A percentile compares a stretch with the other conserved stretches of the same genome.
These are phyloP conservation scores for Clinocottus analis DNA, from an alignment of 2,113 vertebrate genomes.

Conservation along the genomic window DNA sequence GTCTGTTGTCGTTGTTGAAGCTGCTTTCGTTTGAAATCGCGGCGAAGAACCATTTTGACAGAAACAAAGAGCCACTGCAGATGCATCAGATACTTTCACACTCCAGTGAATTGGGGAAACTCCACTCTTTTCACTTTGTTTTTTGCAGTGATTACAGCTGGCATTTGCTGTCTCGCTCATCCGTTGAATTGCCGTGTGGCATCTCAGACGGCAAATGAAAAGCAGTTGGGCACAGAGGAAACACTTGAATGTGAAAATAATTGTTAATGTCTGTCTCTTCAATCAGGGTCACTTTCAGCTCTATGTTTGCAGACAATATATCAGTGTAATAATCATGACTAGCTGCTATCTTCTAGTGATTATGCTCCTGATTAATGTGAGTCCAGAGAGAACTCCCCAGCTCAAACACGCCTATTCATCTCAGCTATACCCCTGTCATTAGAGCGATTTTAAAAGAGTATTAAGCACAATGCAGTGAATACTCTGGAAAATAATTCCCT, in stretches of 20 bases:
- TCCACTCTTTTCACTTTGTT: constrained; percentile 55
- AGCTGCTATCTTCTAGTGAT: constrained; percentile 36
- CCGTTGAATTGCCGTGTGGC: constrained; percentile 56
- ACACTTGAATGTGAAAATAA: constrained; percentile 54
- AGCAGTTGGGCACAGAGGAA: constrained; percentile 55
- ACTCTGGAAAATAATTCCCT: constrained; percentile 51
- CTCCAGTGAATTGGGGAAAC: constrained; percentile 55
- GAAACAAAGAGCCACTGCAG: constrained; percentile 19
- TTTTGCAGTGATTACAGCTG: constrained; percentile 72
- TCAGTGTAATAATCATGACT: constrained; percentile 49
- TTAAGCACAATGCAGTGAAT: constrained; percentile 21
- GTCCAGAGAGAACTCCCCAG: constrained; percentile 25
- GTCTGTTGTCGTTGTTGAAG: not conserved
- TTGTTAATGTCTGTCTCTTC: constrained; percentile 37
- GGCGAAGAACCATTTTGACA: constrained; percentile 6
- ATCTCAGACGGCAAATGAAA: constrained; percentile 66
- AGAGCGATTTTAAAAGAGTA: constrained; percentile 6
- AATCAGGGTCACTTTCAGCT: constrained; percentile 36
- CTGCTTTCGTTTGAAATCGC: not conserved
- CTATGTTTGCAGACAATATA: constrained; percentile 43
- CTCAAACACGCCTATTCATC: constrained; percentile 38
- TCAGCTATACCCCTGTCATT: constrained; percentile 23
- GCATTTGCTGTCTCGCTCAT: constrained; percentile 43
- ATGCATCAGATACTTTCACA: constrained; percentile 60
- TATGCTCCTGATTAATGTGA: constrained; percentile 57